These are phyloP conservation scores for Dinothrombium tinctorium DNA, from an alignment of 1,140 invertebrate genomes.

Conservation along the genomic window DNA sequence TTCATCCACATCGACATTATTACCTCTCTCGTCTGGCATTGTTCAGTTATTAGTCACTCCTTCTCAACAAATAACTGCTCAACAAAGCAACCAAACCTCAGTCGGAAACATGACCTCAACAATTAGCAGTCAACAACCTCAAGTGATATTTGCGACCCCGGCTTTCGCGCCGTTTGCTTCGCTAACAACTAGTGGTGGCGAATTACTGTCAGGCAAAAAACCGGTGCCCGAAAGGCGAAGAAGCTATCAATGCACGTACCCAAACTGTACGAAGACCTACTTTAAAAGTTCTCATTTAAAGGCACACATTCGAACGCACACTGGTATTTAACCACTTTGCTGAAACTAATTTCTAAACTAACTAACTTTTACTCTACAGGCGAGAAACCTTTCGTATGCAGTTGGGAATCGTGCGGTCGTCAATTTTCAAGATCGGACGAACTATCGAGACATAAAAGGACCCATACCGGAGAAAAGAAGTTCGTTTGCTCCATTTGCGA, in stretches of 20 bases:
- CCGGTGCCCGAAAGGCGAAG: conserved; percentile 21
- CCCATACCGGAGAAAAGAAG: conserved; percentile 85
- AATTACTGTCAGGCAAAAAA: neutral
- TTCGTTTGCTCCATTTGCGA: conserved; percentile 66
- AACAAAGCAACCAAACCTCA: neutral
- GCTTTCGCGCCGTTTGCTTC: too few species aligned
- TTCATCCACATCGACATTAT: neutral
- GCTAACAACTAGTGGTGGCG: neutral
- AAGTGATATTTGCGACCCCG: too few species aligned
- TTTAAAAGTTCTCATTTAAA: conserved; percentile 93
- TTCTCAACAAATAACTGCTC: neutral
- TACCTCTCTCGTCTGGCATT: neutral
- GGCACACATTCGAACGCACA: conserved; percentile 76
- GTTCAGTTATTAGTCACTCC: neutral
- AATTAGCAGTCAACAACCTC: neutral
- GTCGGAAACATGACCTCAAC: too few species aligned
- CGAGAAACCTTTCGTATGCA: conserved; percentile 65
- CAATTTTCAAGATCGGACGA: conserved; percentile 83
- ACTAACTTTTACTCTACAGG: conserved; percentile 29
- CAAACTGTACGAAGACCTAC: conserved; percentile 78
- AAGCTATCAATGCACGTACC: conserved; percentile 55
- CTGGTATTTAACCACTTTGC: conserved; percentile 27
- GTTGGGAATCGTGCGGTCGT: conserved; percentile 63
- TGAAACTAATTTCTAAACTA: conserved; percentile 2
- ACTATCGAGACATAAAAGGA: conserved; percentile 71